A percentile compares a stretch with the other conserved stretches of the same genome.
These are phyloP conservation scores for Salmo trutta DNA, from an alignment of 2,797 vertebrate genomes.

Conservation along the genomic window DNA sequence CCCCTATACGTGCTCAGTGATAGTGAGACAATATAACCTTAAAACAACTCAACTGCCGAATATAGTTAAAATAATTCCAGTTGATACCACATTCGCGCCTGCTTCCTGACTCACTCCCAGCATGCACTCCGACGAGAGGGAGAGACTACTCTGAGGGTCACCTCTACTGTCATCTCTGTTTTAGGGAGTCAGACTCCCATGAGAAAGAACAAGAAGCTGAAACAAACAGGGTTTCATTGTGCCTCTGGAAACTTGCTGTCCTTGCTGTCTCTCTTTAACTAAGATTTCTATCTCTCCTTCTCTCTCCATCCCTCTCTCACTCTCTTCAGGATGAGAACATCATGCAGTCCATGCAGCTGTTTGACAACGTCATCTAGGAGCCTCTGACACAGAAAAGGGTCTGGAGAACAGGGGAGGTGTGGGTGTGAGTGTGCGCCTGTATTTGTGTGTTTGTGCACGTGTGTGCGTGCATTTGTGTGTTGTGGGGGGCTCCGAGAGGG, in stretches of 20 bases:
- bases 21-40: too few relatives aligned
- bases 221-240: not conserved
- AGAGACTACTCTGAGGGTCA: not conserved
- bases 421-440: conserved; percentile 40
- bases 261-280: not conserved
- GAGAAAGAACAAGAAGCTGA: conserved; percentile 21
- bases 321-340: conserved; percentile 90
- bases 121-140: too few relatives aligned
- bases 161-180: too few relatives aligned
- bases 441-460: conserved; percentile 43
- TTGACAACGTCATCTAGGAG: conserved; percentile 93
- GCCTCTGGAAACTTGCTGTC: not conserved
- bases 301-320: conserved; percentile 9
- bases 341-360: conserved; percentile 97
- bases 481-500: too few relatives aligned
- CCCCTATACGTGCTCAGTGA: too few relatives aligned
- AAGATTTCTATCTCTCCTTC: not conserved
- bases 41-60: too few relatives aligned
- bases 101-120: too few relatives aligned
- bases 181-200: not conserved
- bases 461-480: not conserved
- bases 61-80: too few relatives aligned
- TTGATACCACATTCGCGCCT: too few relatives aligned
- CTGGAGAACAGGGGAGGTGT: conserved; percentile 42
- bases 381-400: conserved; percentile 47